phyloP scores from a whole-genome alignment of 2,888 invertebrate genomes.

The Pollenia angustigena region DNA sequence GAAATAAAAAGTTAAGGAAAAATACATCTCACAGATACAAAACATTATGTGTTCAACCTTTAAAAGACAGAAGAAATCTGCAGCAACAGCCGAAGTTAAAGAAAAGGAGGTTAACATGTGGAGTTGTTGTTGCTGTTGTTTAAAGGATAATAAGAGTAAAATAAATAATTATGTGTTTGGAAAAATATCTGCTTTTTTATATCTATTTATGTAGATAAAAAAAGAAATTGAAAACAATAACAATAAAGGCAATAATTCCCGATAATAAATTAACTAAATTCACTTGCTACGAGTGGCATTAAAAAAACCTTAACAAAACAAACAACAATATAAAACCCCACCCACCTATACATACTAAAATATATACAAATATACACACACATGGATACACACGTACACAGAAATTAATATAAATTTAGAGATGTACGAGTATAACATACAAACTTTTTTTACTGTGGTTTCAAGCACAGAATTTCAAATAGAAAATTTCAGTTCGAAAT shows the following conservation, averaged over 20 bases:
- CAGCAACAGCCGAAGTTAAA: slow-evolving; percentile 8
- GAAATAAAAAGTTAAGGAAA: background rate
- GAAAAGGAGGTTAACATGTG: slow-evolving; percentile 46
- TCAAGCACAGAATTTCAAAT: background rate
- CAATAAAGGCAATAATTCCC: slow-evolving; percentile 81
- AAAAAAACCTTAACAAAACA: slow-evolving; percentile 51
- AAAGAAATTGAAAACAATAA: slow-evolving; percentile 74
- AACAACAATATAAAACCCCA: slow-evolving; percentile 55
- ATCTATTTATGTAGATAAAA: slow-evolving; percentile 10
- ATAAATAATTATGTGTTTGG: slow-evolving; percentile 64
- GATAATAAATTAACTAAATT: slow-evolving; percentile 84
- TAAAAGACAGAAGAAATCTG: background rate
- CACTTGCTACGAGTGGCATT: slow-evolving; percentile 77
- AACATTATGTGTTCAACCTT: background rate
- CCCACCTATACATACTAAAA: slow-evolving; percentile 41
- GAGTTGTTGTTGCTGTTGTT: background rate
- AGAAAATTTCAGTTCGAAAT: too few species aligned
- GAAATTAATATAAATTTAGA: slow-evolving; percentile 52
- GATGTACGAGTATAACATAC: background rate
- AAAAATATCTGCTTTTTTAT: slow-evolving; percentile 3
- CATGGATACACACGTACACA: background rate
- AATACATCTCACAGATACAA: background rate
- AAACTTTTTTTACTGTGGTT: background rate
- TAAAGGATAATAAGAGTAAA: slow-evolving; percentile 60
- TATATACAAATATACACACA: background rate